Percentiles rank a stretch among this genome's conserved stretches.
Evolutionary conservation across 2,797 vertebrate genomes (phyloP).

Genomic region (Erethizon dorsatum): DNA sequence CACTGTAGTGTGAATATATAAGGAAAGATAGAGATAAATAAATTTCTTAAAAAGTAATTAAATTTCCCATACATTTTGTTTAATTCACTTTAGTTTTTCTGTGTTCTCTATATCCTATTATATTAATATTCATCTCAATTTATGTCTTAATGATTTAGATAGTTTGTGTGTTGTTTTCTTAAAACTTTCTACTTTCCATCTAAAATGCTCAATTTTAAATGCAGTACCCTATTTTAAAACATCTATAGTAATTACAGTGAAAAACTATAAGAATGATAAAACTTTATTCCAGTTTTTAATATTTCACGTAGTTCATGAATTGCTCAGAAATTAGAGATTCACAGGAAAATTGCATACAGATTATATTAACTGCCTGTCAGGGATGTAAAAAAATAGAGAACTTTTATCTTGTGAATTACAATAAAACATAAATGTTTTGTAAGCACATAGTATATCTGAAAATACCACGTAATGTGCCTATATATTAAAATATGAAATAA

Average conservation of each 20-base stretch:
- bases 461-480: background rate
- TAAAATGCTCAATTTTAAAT: constrained; percentile 33
- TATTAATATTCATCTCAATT: background rate
- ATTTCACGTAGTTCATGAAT: constrained; percentile 8
- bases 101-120: background rate
- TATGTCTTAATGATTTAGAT: constrained; percentile 48
- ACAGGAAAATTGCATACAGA: background rate
- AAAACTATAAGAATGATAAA: background rate
- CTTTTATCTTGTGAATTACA: constrained; percentile 11
- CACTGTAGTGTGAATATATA: constrained; percentile 23
- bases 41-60: constrained; percentile 39
- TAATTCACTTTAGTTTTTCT: background rate
- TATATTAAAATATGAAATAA: constrained; percentile 7
- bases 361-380: background rate
- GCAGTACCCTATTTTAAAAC: constrained; percentile 21
- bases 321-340: constrained; percentile 11
- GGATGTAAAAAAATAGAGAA: background rate
- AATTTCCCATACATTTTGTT: background rate
- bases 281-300: background rate
- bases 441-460: background rate
- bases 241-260: constrained; percentile 36
- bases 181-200: constrained; percentile 18
- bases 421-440: background rate
- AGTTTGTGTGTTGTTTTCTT: background rate
- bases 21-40: background rate